phyloP scores from a whole-genome alignment of 2,888 invertebrate species.

The Nephrotoma appendiculata region DNA sequence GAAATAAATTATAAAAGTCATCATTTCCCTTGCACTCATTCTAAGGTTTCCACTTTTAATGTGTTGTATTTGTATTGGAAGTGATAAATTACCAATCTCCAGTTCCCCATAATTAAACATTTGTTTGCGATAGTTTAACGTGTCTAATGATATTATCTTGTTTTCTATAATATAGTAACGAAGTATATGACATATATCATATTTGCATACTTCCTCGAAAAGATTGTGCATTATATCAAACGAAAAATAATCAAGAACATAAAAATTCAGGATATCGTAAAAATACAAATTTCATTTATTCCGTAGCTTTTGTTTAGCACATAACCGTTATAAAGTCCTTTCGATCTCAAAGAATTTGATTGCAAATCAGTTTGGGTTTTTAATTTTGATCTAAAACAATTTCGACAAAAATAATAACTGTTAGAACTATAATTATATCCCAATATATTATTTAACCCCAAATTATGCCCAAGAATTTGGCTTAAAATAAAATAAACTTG shows the following conservation, averaged over 20 bases:
- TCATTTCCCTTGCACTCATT: too few species aligned
- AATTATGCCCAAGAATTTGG: too few species aligned
- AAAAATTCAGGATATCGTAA: neutral
- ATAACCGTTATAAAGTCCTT: too few species aligned
- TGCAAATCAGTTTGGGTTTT: too few species aligned
- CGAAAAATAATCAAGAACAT: neutral
- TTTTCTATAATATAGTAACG: neutral
- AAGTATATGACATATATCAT: neutral
- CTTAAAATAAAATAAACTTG: too few species aligned
- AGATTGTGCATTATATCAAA: neutral
- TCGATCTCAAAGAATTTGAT: too few species aligned
- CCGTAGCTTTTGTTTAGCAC: too few species aligned
- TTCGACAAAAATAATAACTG: neutral
- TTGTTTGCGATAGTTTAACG: neutral
- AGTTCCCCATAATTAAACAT: constrained; percentile 1
- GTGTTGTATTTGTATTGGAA: neutral
- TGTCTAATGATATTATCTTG: neutral
- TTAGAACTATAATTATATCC: neutral
- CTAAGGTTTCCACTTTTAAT: neutral
- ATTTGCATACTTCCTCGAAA: neutral
- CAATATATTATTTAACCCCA: neutral
- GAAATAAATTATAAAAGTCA: neutral
- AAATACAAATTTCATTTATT: neutral
- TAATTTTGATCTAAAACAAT: too few species aligned
- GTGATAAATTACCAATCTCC: neutral